Evolutionary conservation across 2,888 invertebrate species (phyloP).

Genomic region (Myopa testacea): DNA sequence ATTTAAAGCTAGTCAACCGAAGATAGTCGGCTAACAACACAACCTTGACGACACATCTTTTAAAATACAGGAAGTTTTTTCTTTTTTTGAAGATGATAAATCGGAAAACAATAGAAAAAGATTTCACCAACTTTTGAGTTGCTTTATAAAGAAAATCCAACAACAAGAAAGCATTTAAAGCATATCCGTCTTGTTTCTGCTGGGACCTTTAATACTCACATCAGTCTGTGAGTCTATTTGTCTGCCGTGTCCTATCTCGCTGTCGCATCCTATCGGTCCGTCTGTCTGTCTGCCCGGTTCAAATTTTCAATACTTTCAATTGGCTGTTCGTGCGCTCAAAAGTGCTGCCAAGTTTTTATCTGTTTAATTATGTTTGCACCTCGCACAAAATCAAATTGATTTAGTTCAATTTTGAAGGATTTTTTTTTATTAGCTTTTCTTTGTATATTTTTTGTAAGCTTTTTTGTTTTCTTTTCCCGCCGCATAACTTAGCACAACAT

Average conservation of each 20-base stretch:
- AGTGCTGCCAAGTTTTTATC: conserved; percentile 31
- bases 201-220: background rate
- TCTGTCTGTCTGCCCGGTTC: background rate
- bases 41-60: conserved; percentile 12
- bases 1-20: conserved; percentile 8
- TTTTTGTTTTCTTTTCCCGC: background rate
- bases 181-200: background rate
- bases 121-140: no score
- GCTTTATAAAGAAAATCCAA: no score
- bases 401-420: background rate
- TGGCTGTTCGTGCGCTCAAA: conserved; percentile 18
- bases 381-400: conserved; percentile 21
- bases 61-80: background rate
- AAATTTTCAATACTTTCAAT: conserved; percentile 20
- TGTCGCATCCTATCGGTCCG: background rate
- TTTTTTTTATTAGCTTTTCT: background rate
- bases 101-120: no score
- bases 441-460: background rate
- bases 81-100: background rate
- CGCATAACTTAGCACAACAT: background rate
- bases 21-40: conserved; percentile 11
- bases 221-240: background rate
- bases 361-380: conserved; percentile 34
- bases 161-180: background rate
- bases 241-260: background rate